Conservation (phyloP, 1,140 invertebrate genomes). For the Spodoptera frugiperda region DNA sequence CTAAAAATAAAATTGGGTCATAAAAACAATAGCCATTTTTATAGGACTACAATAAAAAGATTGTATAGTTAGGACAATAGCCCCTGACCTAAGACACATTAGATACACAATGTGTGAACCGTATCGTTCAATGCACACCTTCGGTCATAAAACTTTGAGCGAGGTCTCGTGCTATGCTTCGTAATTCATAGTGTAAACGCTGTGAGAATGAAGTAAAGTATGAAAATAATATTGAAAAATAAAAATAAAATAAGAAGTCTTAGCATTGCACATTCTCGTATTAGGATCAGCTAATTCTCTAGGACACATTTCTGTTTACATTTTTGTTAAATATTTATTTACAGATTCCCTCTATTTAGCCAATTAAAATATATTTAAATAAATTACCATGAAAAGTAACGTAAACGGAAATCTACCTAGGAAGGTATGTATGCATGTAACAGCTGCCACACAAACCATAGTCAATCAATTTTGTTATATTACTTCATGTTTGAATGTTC, state of each 20-base stretch:
- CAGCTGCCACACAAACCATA: constrained; percentile 81
- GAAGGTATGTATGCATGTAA: constrained; percentile 79
- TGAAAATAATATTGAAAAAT: constrained; percentile 80
- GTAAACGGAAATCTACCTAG: constrained; percentile 78
- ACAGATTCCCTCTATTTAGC: constrained; percentile 18
- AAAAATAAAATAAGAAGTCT: constrained; percentile 82
- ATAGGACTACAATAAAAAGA: background rate
- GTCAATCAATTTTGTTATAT: constrained; percentile 63
- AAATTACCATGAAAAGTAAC: constrained; percentile 29
- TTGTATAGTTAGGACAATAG: background rate
- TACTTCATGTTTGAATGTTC: constrained; percentile 56
- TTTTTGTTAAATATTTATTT: constrained; percentile 13
- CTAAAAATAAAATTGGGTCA: too few species aligned
- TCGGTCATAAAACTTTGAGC: constrained; percentile 62
- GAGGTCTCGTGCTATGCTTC: constrained; percentile 75
- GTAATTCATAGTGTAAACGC: constrained; percentile 65
- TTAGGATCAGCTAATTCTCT: constrained; percentile 81
- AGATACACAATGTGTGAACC: constrained; percentile 60
- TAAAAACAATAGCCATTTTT: too few species aligned
- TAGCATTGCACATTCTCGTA: constrained; percentile 85
- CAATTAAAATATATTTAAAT: constrained; percentile 23
- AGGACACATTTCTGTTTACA: constrained; percentile 73
- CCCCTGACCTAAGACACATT: background rate
- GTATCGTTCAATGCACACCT: constrained; percentile 62
- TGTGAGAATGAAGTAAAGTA: constrained; percentile 77